Base-by-base conservation (phyloP, 2,113 vertebrate species). In the Leucoraja erinaceus region DNA sequence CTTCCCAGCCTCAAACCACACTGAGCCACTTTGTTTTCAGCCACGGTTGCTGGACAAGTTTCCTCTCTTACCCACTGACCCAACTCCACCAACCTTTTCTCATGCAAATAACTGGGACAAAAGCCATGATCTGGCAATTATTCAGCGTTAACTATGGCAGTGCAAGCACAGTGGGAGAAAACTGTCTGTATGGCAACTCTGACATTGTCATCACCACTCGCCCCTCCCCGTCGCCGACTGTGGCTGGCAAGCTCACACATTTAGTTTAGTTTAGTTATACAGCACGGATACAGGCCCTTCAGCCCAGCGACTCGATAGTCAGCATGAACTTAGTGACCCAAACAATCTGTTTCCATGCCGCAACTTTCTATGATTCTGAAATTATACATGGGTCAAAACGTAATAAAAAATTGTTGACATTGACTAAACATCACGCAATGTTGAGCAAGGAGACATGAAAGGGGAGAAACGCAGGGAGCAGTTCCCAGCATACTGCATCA, bases 61-160 rank as follows among this genome's bases (percentile, higher is more conserved):
- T 79, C 81, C 81, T 74, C 38, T 86, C 47, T 93, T 66, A 16
- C 93, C 93, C 4, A 68, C 81, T 70, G 59, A 72, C 78, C 63
- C 18, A 76, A 78, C 70, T 77, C 75, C 12, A 20, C 25, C 22
- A 77, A 63, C 22, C 78, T 72, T 93, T 93, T 93, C 47, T 93
- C 63, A 93, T 93, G 86, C 78, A 93, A 93, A 93, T 93, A 4
- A 12, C 0, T 8, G 5, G 79, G 77, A 93, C 78, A 93, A 84
- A 93, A 81, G 93, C n/a, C 78, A 61, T 9, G 81, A 56, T 68
- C 66, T 91, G 90, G 68, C 38, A 91, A 91, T 91, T 91, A 91
- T 91, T 91, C 66, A 91, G 68, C 14, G 63, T 91, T 91, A 91
- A 54, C 90, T 91, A 18, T 54, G 22, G 31, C 47, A 22, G 33